Evolutionary conservation across 2,797 vertebrate species (phyloP), one percentile per base, ranked within the genome.

Genomic region (Tauraco hartlaubi): DNA sequence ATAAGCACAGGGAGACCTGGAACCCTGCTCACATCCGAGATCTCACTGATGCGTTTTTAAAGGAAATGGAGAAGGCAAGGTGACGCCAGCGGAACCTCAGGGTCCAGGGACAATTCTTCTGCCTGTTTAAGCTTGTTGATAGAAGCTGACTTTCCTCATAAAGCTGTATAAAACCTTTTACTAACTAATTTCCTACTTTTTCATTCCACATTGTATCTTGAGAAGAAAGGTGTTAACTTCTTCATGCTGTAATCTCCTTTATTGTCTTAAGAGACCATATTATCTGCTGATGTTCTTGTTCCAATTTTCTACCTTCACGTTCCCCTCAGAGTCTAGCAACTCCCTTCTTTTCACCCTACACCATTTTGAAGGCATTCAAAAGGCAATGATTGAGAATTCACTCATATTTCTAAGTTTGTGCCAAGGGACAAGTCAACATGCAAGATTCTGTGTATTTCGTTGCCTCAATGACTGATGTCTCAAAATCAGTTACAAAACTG

Each of bases 41-140:
- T 29, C 86, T 96, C 72, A 94, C 76, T 0, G 97, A 98, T 49
- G 97, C 58, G 0, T 98, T 98, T 89, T 85, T 98, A 46, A 96
- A 84, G 48, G 97, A 96, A 93, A 94, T 96, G 56, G 33, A 97
- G 69, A 97, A 97, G 97, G 97, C 97, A 96, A 17, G 43, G 5
- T 62, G 25, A 33, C 11, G 48, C n/a, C n/a, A 61, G 33, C 51
- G 78, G 46, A 51, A 54, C 39, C 18, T 46, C 11, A 0, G 56
- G 12, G 19, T 77, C 35, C 20, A 25, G n/a, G 15, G 25, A 9
- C 22, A 79, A 31, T 79, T 93, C 37, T 33, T 91, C 35, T 51
- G 19, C 28, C 41, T 81, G 7, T 44, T 85, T 43, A 63, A 83
- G 20, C 18, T 61, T 87, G 33, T 49, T 62, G 12, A 56, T 7